Evolutionary conservation across 2,888 invertebrate species (phyloP), one percentile per base, ranked within the genome.

Genomic region (Sisyra terminalis): DNA sequence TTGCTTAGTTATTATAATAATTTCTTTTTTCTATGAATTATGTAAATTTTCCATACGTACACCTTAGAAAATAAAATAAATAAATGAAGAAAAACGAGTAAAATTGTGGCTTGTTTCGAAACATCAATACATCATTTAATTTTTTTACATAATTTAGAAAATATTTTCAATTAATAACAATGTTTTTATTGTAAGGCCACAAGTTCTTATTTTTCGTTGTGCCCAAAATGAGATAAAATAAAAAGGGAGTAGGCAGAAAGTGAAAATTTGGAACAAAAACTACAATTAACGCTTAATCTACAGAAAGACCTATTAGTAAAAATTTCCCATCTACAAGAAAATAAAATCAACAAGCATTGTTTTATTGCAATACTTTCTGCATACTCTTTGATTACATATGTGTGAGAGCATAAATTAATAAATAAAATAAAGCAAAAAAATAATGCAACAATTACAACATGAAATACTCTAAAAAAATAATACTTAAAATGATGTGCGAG

Each of bases 331-430:
- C 8, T 7, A 37, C 17, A 37, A 37, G 14, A 34, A 14, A 34
- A 34, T 8, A 34, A 14, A 34, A 34, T 14, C 34, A 34, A 8
- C 14, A 34, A 11, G 14, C 34, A 34, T 10, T n/a, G n/a, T n/a
- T 10, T 16, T 32, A 13, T 17, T 15, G 16, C 15, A 30, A 11
- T 39, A 39, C 39, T 30, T 41, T 41, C 41, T 41, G 41, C 34
- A 13, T 34, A 41, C 34, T 41, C 34, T 34, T n/a, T 24, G 30
- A 29, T 14, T 13, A 39, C n/a, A 17, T 29, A 7, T 10, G n/a
- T 13, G 29, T 24, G 16, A 29, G 15, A 39, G 11, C 30, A 10
- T 14, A 39, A 14, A 39, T n/a, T n/a, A n/a, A 39, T 29, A 29
- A 39, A 39, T 29, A 29, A 38, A 38, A 13, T 14, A 29, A 39